Percentiles rank a stretch among this genome's conserved stretches.
Evolutionary conservation across 2,113 vertebrate species (phyloP).

Genomic region (Malurus elegans): DNA sequence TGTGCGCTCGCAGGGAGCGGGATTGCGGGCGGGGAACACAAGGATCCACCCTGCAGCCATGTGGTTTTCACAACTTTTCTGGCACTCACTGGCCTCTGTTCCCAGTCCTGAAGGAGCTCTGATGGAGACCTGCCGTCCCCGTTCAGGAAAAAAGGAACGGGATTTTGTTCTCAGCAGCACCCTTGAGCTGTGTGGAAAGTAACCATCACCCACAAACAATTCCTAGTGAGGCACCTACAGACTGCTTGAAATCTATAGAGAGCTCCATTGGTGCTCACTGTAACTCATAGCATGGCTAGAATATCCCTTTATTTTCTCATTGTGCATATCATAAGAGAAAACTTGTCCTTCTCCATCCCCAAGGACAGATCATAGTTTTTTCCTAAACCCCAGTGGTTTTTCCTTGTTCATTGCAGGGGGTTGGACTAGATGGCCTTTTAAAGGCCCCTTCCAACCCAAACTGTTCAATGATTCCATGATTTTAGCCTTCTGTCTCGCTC

Average conservation of each 20-base stretch:
- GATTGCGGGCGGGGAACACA: not conserved
- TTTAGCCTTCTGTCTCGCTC: not conserved
- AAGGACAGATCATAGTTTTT: not conserved
- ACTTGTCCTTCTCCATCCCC: not conserved
- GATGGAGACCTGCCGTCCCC: not conserved
- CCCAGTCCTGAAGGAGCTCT: not conserved
- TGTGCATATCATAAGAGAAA: not conserved
- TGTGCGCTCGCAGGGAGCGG: not conserved
- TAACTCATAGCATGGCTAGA: not conserved
- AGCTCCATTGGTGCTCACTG: not conserved
- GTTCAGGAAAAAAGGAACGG: not conserved
- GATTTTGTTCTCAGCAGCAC: not conserved
- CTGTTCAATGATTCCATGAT: not conserved
- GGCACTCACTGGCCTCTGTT: not conserved
- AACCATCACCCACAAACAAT: not conserved
- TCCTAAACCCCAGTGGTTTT: not conserved
- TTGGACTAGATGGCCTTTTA: not conserved
- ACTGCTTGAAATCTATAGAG: not conserved
- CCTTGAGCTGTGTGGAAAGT: accelerated
- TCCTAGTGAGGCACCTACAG: not conserved
- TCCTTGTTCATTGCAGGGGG: not conserved
- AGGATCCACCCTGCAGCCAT: slow-evolving; percentile 1
- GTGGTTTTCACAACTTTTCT: not conserved
- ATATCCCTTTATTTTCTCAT: not conserved
- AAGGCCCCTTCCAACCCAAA: not conserved